A percentile compares a stretch with the other conserved stretches of the same genome.
These are phyloP conservation scores for Phalloptychus januarius DNA, from an alignment of 2,797 vertebrate species.

Conservation along the genomic window DNA sequence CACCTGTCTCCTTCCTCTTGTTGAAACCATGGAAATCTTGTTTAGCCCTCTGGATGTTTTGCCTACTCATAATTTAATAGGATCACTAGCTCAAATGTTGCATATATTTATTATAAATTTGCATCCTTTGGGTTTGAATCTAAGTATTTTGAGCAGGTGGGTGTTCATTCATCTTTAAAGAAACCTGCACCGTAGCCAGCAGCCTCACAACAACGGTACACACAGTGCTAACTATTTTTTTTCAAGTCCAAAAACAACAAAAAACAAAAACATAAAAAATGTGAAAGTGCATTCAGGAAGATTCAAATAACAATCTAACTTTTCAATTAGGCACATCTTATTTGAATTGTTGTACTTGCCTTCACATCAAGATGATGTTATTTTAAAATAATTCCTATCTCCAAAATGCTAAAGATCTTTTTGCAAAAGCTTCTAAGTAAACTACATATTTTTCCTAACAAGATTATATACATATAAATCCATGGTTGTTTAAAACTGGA, in stretches of 20 bases:
- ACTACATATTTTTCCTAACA: not conserved
- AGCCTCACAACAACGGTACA: conserved; percentile 19
- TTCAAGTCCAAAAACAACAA: not conserved
- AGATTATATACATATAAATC: not conserved
- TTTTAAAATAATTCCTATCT: not conserved
- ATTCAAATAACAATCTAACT: not conserved
- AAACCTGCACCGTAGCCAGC: conserved; percentile 7
- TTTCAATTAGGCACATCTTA: not conserved
- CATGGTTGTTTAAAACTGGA: not conserved
- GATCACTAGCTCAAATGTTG: conserved; percentile 12
- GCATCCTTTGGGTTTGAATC: conserved; percentile 16
- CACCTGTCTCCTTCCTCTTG: conserved; percentile 10
- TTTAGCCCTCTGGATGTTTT: conserved; percentile 32
- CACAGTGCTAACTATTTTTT: not conserved
- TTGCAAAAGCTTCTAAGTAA: not conserved
- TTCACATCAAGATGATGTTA: not conserved
- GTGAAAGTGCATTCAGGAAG: not conserved
- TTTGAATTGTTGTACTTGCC: not conserved
- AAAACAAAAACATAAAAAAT: not conserved
- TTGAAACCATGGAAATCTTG: conserved; percentile 18
- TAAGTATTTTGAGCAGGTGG: conserved; percentile 15
- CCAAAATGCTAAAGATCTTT: not conserved
- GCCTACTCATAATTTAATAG: conserved; percentile 24
- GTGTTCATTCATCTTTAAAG: conserved; percentile 37
- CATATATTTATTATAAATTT: conserved; percentile 21